These are phyloP conservation scores for Hyles vespertilio DNA, from an alignment of 1,140 invertebrate species.

Conservation along the genomic window DNA sequence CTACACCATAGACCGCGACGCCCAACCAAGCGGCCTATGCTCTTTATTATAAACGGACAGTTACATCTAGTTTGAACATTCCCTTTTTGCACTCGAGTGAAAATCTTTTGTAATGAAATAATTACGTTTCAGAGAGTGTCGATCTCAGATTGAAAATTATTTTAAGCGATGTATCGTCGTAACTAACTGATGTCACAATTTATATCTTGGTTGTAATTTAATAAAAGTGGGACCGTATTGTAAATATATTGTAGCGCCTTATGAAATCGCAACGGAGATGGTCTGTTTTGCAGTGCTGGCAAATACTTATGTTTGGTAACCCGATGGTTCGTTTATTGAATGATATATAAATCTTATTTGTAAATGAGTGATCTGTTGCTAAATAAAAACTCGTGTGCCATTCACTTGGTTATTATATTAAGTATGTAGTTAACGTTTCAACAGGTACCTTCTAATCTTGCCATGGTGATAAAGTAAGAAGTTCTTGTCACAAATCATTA, in stretches of 20 bases:
- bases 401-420: slow-evolving; percentile 69
- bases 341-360: slow-evolving; percentile 30
- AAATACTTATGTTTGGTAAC: slow-evolving; percentile 36
- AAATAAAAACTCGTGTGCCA: slow-evolving; percentile 68
- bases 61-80: slow-evolving; percentile 28
- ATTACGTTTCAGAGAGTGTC: slow-evolving; percentile 67
- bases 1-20: too few species aligned
- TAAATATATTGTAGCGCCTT: slow-evolving; percentile 70
- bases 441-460: slow-evolving; percentile 75
- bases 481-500: slow-evolving; percentile 64
- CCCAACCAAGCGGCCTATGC: too few species aligned
- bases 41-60: too few species aligned
- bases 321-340: slow-evolving; percentile 32
- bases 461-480: slow-evolving; percentile 73
- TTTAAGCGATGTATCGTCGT: slow-evolving; percentile 65
- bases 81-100: slow-evolving; percentile 44
- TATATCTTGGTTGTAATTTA: slow-evolving; percentile 38
- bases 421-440: slow-evolving; percentile 68
- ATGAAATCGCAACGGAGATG: slow-evolving; percentile 47
- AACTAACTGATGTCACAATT: slow-evolving; percentile 58
- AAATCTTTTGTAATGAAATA: slow-evolving; percentile 49
- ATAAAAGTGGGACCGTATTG: slow-evolving; percentile 46
- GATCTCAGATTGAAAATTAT: slow-evolving; percentile 74
- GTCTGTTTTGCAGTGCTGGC: slow-evolving; percentile 48
- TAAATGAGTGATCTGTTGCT: slow-evolving; percentile 54